Conservation (phyloP, 2,797 vertebrate genomes). For the Chelidonichthys spinosus region DNA sequence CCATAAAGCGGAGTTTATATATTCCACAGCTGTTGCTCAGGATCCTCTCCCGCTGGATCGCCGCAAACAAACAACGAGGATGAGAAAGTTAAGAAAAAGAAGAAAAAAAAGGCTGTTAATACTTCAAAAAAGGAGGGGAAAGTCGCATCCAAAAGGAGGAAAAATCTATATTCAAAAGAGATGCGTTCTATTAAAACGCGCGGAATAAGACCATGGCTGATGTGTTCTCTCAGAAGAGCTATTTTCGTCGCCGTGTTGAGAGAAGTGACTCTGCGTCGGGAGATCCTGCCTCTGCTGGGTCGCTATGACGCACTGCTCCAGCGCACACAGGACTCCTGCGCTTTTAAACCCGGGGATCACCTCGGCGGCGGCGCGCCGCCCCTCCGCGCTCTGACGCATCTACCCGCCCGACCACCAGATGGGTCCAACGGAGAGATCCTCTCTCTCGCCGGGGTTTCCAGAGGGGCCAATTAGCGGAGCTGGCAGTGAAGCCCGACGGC, state of each 20-base stretch:
- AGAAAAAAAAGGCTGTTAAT: neutral
- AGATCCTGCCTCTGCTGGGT: slow-evolving; percentile 75
- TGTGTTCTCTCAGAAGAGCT: slow-evolving; percentile 2
- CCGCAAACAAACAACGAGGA: slow-evolving; percentile 1
- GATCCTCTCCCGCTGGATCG: slow-evolving; percentile 26
- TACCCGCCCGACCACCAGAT: slow-evolving; percentile 64
- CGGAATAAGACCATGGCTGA: slow-evolving; percentile 7
- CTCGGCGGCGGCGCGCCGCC: slow-evolving; percentile 81
- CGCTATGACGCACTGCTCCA: slow-evolving; percentile 91
- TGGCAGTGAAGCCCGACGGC: slow-evolving; percentile 29
- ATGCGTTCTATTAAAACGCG: neutral
- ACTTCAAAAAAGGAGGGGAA: slow-evolving; percentile 19
- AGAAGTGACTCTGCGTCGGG: slow-evolving; percentile 53
- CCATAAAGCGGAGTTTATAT: slow-evolving; percentile 68
- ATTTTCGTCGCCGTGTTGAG: slow-evolving; percentile 31
- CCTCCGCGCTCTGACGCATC: slow-evolving; percentile 81
- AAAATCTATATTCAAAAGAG: neutral
- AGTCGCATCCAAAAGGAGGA: slow-evolving; percentile 17
- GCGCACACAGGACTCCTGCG: slow-evolving; percentile 77
- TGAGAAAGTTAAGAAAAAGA: neutral
- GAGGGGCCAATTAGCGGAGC: slow-evolving; percentile 51
- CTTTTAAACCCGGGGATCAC: slow-evolving; percentile 97
- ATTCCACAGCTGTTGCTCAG: slow-evolving; percentile 52
- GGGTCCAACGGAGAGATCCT: slow-evolving; percentile 71
- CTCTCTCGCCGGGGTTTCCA: slow-evolving; percentile 61